Conservation (phyloP, 2,888 invertebrate genomes). For the Campoletis raptor region DNA sequence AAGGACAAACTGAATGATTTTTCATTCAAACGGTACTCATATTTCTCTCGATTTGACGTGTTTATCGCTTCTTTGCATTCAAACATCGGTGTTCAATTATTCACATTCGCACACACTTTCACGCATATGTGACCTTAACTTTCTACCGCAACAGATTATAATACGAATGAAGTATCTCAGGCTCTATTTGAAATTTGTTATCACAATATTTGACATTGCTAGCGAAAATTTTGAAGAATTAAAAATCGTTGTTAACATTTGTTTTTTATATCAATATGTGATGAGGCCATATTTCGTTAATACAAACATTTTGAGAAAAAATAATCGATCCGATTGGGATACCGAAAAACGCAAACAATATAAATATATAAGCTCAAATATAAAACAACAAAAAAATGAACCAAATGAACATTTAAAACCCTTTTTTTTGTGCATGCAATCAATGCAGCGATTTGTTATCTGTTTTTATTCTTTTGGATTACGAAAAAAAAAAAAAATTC, state of each 20-base stretch:
- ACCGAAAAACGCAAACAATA: too few relatives aligned
- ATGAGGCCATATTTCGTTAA: constrained; percentile 21
- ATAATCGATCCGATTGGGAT: neutral
- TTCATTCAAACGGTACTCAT: neutral
- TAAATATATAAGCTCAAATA: neutral
- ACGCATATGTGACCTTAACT: constrained; percentile 44
- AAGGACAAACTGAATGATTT: neutral
- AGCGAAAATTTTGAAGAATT: neutral
- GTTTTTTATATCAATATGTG: neutral
- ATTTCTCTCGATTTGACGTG: constrained; percentile 52
- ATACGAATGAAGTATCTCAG: neutral
- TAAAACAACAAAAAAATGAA: neutral
- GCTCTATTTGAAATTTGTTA: neutral
- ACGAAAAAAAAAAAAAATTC: neutral
- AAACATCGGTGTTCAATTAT: constrained; percentile 49
- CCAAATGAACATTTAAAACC: neutral
- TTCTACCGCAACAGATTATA: constrained; percentile 34
- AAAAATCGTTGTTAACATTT: neutral
- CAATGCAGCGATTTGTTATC: constrained; percentile 1
- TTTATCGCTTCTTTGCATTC: constrained; percentile 27
- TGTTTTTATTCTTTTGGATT: neutral
- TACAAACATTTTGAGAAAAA: neutral
- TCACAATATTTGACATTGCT: neutral
- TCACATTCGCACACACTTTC: constrained; percentile 46
- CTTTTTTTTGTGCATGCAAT: neutral